Evolutionary conservation across 2,888 invertebrate genomes (phyloP), one percentile per base, ranked within the genome.

Genomic region (Pyrocoelia pectoralis): DNA sequence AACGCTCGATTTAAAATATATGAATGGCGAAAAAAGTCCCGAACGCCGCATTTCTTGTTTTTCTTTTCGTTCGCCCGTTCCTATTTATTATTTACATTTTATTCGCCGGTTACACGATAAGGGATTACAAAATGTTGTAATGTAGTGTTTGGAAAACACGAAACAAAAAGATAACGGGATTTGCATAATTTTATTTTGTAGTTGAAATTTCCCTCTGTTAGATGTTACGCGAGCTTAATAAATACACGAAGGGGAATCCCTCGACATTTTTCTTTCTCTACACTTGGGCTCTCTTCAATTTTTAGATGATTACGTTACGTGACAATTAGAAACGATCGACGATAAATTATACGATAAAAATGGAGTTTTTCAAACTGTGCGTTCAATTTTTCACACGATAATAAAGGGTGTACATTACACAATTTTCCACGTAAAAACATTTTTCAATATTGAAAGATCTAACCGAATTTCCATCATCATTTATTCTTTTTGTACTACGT

Each of bases 1-100:
- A 33, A n/a, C 33, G 33, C 24, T 24, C 24, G 24, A 24, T 24
- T 24, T 5, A 24, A 24, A 24, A 33, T 8, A 33, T n/a, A 33
- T n/a, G 33, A 33, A 33, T 33, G 9, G 33, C 2, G n/a, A 33
- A 33, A 33, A 24, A 24, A 24, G 24, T 24, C 24, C 24, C 33
- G 33, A 33, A 33, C 33, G 33, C 24, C 33, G 33, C 24, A 3
- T 33, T 33, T 33, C 33, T 33, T 33, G 33, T 33, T 33, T 33
- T 33, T n/a, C n/a, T 33, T n/a, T 33, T n/a, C n/a, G 33, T 2
- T 33, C 10, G 33, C 33, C 8, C n/a, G 9, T 33, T 33, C 10
- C n/a, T 33, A 33, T 33, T 33, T 33, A 33, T 33, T 33, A 33
- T 33, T 33, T 33, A 33, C 33, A 33, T n/a, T 33, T 33, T 33